Base-by-base conservation (phyloP, 1,140 invertebrate species). In the Rhopalosiphum maidis region DNA sequence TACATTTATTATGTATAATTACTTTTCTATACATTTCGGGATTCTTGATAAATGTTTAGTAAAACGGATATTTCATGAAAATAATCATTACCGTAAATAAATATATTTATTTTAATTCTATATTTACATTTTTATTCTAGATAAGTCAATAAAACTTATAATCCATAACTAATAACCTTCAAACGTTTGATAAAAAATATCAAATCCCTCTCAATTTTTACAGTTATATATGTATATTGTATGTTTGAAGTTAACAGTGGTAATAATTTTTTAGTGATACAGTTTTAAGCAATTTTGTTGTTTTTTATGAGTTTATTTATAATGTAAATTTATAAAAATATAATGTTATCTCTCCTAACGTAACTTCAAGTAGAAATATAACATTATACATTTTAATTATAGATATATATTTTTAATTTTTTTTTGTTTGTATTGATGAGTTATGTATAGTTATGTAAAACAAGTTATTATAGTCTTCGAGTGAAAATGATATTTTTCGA, bases 401-500 rank as follows among this genome's bases (percentile, higher is more conserved):
- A 68, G 30, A n/a, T 68, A 68, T 11, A 15, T 51, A 18, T 18
- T 15, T 51, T 11, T 46, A 41, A 41, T 60, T 60, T 68, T 60
- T 68, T n/a, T 15, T 68, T 68, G 25, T 68, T 15, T n/a, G 30
- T 30, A 68, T 68, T 30, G 60, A 68, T 68, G 60, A 68, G 60
- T 68, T 68, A n/a, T 68, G 60, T 68, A n/a, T 30, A 68, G 77
- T n/a, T 82, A 82, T 85, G 37, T 85, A 85, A 41, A 85, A 85
- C 23, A 41, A 43, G 83, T 43, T 43, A n/a, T 68, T 68, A 68
- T 68, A 41, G 37, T 85, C 22, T 41, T 85, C 9, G 3, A 43
- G 83, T 85, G 23, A 11, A 23, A 85, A 37, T 41, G 83, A 85
- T 85, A 85, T 88, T 48, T 88, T 88, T 6, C 46, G 22, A 88